Evolutionary conservation across 2,888 invertebrate species (phyloP).

Genomic region (Torymus auratus): DNA sequence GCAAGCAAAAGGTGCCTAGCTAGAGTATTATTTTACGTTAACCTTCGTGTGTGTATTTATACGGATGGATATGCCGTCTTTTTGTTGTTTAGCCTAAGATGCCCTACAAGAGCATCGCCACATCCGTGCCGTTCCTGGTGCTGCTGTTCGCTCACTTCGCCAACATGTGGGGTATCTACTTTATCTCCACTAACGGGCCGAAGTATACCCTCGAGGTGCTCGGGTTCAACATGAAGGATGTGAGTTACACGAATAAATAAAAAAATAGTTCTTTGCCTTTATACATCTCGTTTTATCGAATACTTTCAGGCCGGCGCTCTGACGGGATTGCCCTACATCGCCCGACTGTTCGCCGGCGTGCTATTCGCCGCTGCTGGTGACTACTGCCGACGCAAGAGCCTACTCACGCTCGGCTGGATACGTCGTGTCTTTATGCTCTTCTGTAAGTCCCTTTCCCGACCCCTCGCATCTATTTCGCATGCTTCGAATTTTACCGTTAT

Average conservation of each 20-base stretch:
- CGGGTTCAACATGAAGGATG: constrained; percentile 82
- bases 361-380: constrained; percentile 86
- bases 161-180: constrained; percentile 88
- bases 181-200: constrained; percentile 87
- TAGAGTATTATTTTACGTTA: not conserved
- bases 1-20: constrained; percentile 68
- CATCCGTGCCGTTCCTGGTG: constrained; percentile 84
- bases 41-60: too few species aligned
- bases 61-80: too few species aligned
- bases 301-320: constrained; percentile 82
- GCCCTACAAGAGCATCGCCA: constrained; percentile 81
- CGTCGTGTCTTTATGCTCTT: constrained; percentile 73
- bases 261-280: too few species aligned
- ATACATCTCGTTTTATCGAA: not conserved
- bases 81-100: constrained; percentile 80
- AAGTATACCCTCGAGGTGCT: constrained; percentile 86
- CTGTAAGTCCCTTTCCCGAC: constrained; percentile 65
- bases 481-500: not conserved
- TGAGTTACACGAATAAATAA: constrained; percentile 55
- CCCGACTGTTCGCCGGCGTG: constrained; percentile 83
- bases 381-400: constrained; percentile 78
- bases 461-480: too few species aligned
- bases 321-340: constrained; percentile 86
- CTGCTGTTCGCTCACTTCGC: constrained; percentile 85
- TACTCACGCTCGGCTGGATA: constrained; percentile 75